phyloP scores from a whole-genome alignment of 2,888 invertebrate species.

The Dasypolia templi region DNA sequence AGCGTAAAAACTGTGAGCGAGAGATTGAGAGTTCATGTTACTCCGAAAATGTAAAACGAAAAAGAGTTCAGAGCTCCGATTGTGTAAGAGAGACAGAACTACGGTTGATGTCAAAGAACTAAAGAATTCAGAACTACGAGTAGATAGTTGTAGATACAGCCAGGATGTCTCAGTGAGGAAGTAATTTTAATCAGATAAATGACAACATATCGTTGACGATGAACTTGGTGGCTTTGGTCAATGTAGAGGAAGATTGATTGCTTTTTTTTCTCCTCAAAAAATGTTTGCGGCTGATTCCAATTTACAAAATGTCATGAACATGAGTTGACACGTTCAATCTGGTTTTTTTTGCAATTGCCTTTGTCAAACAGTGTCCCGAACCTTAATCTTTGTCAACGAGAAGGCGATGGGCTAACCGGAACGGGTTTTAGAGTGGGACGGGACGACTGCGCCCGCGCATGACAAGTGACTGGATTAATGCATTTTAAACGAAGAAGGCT shows the following conservation, averaged over 20 bases:
- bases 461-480: conserved; percentile 90
- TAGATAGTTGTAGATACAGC: conserved; percentile 59
- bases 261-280: conserved; percentile 69
- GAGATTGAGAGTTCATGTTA: conserved; percentile 88
- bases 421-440: conserved; percentile 87
- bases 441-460: conserved; percentile 80
- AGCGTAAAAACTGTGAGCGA: conserved; percentile 88
- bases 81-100: conserved; percentile 75
- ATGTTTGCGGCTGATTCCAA: conserved; percentile 75
- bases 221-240: conserved; percentile 69
- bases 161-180: conserved; percentile 65
- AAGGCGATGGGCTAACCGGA: conserved; percentile 79
- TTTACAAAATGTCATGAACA: conserved; percentile 80
- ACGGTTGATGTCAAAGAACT: conserved; percentile 75
- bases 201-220: conserved; percentile 55
- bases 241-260: conserved; percentile 73
- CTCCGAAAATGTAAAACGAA: conserved; percentile 82
- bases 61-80: conserved; percentile 69
- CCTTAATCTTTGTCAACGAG: conserved; percentile 84
- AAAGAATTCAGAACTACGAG: conserved; percentile 62
- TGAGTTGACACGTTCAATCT: conserved; percentile 77
- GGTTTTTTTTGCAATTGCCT: conserved; percentile 71
- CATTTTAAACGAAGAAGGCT: conserved; percentile 90
- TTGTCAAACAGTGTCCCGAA: conserved; percentile 76
- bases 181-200: conserved; percentile 67